These are phyloP conservation scores for Aphaenogaster ashmeadi DNA, from an alignment of 1,140 invertebrate species.

Conservation along the genomic window DNA sequence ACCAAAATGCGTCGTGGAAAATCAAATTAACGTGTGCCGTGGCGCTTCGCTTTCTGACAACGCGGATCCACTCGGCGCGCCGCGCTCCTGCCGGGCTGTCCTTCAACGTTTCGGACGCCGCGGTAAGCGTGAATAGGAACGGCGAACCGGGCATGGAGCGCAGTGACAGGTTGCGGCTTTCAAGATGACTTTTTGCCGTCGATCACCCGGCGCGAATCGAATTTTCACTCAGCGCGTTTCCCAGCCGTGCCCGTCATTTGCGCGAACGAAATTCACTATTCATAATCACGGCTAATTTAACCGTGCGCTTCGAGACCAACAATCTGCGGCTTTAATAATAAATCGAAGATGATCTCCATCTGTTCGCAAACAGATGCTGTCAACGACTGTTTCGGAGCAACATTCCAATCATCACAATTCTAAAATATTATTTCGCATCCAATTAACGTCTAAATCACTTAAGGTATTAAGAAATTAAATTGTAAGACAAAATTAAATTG, in stretches of 20 bases:
- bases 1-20: constrained; percentile 81
- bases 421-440: neutral
- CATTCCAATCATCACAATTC: neutral
- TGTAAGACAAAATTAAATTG: neutral
- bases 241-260: neutral
- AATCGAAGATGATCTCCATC: neutral
- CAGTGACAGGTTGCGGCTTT: constrained; percentile 52
- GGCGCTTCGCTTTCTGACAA: constrained; percentile 54
- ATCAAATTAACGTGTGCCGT: constrained; percentile 83
- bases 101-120: constrained; percentile 43
- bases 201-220: constrained; percentile 33
- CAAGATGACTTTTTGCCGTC: constrained; percentile 56
- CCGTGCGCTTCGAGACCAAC: neutral
- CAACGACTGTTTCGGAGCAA: neutral
- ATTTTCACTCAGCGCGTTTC: constrained; percentile 30
- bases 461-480: neutral
- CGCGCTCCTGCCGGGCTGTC: constrained; percentile 31
- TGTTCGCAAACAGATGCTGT: neutral
- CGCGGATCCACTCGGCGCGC: constrained; percentile 46
- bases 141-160: constrained; percentile 11
- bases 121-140: constrained; percentile 42
- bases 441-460: neutral
- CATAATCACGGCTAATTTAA: constrained; percentile 17
- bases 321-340: neutral
- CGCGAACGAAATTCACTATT: neutral